Evolutionary conservation across 2,888 invertebrate genomes (phyloP).

Genomic region (Caenorhabditis sp.): DNA sequence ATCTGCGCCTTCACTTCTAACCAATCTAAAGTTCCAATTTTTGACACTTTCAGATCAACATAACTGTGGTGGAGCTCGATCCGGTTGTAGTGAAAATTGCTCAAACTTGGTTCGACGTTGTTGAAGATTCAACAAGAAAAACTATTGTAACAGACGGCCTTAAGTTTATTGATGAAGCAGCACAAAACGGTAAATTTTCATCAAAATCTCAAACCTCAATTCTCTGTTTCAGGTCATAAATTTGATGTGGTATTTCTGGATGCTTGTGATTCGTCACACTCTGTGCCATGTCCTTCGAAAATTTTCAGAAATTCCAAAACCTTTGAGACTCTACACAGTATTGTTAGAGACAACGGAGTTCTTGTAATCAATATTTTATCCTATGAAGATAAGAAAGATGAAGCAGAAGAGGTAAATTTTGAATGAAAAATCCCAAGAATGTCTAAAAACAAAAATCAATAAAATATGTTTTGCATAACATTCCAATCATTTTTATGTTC

Average conservation of each 20-base stretch:
- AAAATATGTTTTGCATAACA: slow-evolving; percentile 2
- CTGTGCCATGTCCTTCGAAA: slow-evolving; percentile 58
- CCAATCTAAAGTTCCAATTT: no score
- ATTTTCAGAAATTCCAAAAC: slow-evolving; percentile 38
- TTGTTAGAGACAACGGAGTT: slow-evolving; percentile 30
- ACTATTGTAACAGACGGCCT: slow-evolving; percentile 58
- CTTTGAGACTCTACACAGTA: slow-evolving; percentile 28
- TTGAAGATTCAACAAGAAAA: slow-evolving; percentile 41
- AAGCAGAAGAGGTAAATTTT: slow-evolving; percentile 4
- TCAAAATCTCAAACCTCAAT: background rate
- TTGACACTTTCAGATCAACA: no score
- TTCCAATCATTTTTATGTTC: background rate
- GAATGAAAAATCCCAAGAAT: background rate
- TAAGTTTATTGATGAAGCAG: slow-evolving; percentile 47
- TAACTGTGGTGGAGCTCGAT: slow-evolving; percentile 62
- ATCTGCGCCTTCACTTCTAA: no score
- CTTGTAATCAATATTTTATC: slow-evolving; percentile 39
- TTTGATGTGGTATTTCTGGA: slow-evolving; percentile 62
- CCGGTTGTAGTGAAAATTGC: slow-evolving; percentile 55
- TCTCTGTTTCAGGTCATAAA: slow-evolving; percentile 30
- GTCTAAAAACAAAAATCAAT: no score
- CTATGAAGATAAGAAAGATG: slow-evolving; percentile 15
- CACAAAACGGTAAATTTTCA: slow-evolving; percentile 28
- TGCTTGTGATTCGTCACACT: slow-evolving; percentile 55
- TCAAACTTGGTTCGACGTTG: slow-evolving; percentile 61